Percentiles rank a stretch among this genome's conserved stretches.
Evolutionary conservation across 2,888 invertebrate genomes (phyloP).

Genomic region (Cinara cedri): DNA sequence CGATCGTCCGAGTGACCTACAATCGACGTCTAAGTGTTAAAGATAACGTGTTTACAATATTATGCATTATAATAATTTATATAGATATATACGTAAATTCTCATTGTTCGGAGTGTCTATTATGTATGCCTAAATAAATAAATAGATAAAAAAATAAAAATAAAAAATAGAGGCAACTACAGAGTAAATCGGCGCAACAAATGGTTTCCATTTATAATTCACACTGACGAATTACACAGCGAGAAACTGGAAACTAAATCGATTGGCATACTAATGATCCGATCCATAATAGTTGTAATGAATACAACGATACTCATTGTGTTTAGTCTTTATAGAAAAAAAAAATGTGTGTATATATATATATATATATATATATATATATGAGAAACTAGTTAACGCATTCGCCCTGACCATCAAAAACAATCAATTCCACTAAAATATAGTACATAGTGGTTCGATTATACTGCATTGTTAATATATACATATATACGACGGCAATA

Average conservation of each 20-base stretch:
- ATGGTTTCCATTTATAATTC: conserved; percentile 25
- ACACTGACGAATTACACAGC: neutral
- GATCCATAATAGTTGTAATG: conserved; percentile 14
- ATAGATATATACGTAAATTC: neutral
- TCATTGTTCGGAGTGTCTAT: conserved; percentile 36
- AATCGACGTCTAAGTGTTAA: conserved; percentile 41
- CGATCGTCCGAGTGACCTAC: conserved; percentile 55
- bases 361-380: no score
- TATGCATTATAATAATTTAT: neutral
- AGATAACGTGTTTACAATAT: conserved; percentile 50
- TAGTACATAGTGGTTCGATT: no score
- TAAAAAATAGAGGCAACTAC: neutral
- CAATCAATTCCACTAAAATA: no score
- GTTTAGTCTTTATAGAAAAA: neutral
- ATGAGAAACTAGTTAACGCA: neutral
- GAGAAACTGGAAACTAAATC: conserved; percentile 28
- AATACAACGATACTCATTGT: neutral
- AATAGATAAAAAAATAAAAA: neutral
- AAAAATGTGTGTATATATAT: neutral
- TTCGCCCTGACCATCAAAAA: neutral
- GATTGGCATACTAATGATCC: conserved; percentile 29
- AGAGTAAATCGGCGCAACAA: conserved; percentile 24
- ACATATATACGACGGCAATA: neutral
- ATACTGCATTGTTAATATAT: neutral
- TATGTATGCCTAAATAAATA: no score